Base-by-base conservation (phyloP, 2,797 vertebrate genomes). In the Gobionotothen gibberifrons region DNA sequence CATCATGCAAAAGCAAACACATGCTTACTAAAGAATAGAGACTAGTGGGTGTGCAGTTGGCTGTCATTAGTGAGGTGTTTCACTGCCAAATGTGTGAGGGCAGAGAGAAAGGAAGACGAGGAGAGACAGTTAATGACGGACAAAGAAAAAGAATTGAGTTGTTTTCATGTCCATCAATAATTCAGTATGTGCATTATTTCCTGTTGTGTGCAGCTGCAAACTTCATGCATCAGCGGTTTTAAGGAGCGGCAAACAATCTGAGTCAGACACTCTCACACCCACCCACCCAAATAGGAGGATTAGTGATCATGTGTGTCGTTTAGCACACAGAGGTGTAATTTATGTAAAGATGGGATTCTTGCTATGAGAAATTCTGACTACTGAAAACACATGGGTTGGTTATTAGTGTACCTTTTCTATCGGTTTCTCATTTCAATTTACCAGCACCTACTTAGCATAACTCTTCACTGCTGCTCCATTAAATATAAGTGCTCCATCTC, bases 91-190 rank as follows among this genome's bases (percentile, higher is more conserved):
- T 69, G 72, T 61, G 32, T 57, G 46, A 70, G 72, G 62, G 74
- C 1, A 3, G 58, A 55, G 55, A 64, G 48, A 55, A 16, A 44
- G 58, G 40, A 1, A 17, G 48, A 56, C 29, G 36, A 59, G 29
- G 51, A 42, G 63, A 71, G 59, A 48, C 39, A 15, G 26, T 71
- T 62, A 74, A 56, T 8, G 40, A 69, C 52, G 65, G 39, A 66
- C 51, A 47, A 66, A 76, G 42, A 74, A 55, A 65, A 79, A 89
- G 73, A 86, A 76, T 55, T 39, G 77, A 81, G 71, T 82, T 87
- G 80, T 92, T 92, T 91, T 88, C 63, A 91, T 92, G 88, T 85
- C 70, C 71, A 90, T 92, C 72, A 91, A 91, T 93, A 89, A 92
- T 93, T 91, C 83, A 92, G 65, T 56, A 55, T 81, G 81, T 87